Conservation (phyloP, 2,888 invertebrate species). For the Nephrotoma appendiculata region DNA sequence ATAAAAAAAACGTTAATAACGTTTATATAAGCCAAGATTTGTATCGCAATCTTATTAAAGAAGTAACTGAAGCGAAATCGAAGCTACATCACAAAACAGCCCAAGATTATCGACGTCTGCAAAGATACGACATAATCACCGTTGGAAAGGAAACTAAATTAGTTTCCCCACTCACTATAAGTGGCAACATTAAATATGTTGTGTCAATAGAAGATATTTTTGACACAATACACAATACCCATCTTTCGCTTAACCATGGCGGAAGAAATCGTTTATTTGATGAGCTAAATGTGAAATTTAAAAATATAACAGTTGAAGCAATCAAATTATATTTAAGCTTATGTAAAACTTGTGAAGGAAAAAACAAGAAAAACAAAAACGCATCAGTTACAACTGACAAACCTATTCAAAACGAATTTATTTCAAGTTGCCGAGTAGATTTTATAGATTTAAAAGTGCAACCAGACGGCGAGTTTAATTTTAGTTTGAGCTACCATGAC, state of each 20-base stretch:
- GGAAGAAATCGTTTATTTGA: background rate
- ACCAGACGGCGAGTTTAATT: too few relatives aligned
- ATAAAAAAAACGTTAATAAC: too few relatives aligned
- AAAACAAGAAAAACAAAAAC: background rate
- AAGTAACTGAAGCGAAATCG: too few relatives aligned
- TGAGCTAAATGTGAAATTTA: background rate
- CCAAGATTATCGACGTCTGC: background rate
- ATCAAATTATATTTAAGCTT: constrained; percentile 11
- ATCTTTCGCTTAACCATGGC: background rate
- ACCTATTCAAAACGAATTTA: too few relatives aligned
- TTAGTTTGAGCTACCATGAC: too few relatives aligned
- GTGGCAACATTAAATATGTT: background rate
- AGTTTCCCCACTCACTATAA: background rate
- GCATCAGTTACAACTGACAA: too few relatives aligned
- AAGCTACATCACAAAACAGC: background rate
- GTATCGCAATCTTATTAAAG: too few relatives aligned
- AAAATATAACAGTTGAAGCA: constrained; percentile 2
- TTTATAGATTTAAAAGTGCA: too few relatives aligned
- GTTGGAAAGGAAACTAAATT: background rate
- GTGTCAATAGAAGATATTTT: background rate
- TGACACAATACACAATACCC: background rate
- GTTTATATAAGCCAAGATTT: too few relatives aligned
- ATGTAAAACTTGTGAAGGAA: background rate
- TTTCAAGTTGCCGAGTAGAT: too few relatives aligned
- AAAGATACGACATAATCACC: background rate